These are phyloP conservation scores for Tetramorium alpestre DNA, from an alignment of 1,140 invertebrate genomes.

Conservation along the genomic window DNA sequence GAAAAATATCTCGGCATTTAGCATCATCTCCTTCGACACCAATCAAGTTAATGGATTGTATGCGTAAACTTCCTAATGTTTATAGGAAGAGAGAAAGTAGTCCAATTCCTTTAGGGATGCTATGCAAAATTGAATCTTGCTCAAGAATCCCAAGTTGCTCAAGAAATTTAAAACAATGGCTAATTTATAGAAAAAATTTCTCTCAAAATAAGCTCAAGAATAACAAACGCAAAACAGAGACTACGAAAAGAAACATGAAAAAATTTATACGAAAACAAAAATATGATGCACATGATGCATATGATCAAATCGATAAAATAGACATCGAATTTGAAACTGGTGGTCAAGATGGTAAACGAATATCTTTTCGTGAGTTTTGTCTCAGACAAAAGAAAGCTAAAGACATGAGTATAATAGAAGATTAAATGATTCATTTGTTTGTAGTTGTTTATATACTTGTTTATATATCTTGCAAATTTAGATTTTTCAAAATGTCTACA, in stretches of 20 bases:
- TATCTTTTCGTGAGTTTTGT: constrained; percentile 9
- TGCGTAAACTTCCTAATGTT: background rate
- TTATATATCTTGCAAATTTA: background rate
- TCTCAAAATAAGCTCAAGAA: background rate
- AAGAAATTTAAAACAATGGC: background rate
- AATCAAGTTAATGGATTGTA: background rate
- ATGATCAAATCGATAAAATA: background rate
- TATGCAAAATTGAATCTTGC: background rate
- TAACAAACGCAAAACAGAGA: background rate
- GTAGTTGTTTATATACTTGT: background rate
- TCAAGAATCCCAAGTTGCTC: background rate
- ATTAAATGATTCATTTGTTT: background rate
- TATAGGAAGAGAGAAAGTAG: background rate
- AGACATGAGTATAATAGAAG: background rate
- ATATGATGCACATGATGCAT: background rate
- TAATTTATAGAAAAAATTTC: background rate
- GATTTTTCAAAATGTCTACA: background rate
- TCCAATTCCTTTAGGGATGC: background rate
- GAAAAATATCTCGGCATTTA: background rate
- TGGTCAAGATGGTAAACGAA: background rate
- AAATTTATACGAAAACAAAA: background rate
- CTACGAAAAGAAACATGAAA: background rate
- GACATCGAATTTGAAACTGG: background rate
- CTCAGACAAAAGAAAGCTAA: background rate
- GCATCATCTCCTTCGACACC: too few species aligned